phyloP scores from a whole-genome alignment of 2,888 invertebrate genomes.

The Panopea generosa region DNA sequence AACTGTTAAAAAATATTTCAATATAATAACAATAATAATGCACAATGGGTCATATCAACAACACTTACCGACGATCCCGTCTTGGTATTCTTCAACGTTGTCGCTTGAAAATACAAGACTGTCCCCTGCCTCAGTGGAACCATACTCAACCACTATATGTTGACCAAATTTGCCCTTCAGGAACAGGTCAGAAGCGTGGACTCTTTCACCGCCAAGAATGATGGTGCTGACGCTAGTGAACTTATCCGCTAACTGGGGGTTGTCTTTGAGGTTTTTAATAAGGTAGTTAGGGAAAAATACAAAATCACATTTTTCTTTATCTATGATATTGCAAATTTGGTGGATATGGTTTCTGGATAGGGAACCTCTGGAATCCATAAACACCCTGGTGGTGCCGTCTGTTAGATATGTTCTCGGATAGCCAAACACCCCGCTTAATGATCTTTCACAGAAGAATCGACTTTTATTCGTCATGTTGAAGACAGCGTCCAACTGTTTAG shows the following conservation, averaged over 20 bases:
- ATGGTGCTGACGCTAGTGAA: conserved; percentile 34
- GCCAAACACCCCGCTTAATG: conserved; percentile 52
- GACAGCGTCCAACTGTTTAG: neutral
- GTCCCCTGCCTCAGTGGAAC: no score
- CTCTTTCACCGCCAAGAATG: conserved; percentile 22
- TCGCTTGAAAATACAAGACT: no score
- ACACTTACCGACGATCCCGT: no score
- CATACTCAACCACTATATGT: no score
- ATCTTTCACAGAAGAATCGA: neutral
- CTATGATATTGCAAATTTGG: conserved; percentile 38
- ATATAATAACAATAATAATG: no score
- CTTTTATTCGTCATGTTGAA: conserved; percentile 15
- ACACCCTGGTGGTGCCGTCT: conserved; percentile 38
- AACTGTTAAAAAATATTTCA: no score
- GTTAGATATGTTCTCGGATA: no score
- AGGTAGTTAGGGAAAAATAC: conserved; percentile 53
- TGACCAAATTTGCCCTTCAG: no score
- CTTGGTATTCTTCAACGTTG: no score
- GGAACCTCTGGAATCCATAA: conserved; percentile 39
- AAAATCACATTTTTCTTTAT: conserved; percentile 44
- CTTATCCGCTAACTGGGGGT: conserved; percentile 11
- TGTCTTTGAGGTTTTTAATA: conserved; percentile 26
- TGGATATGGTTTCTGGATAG: conserved; percentile 35
- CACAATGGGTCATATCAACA: no score
- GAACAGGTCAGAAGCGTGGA: no score